Evolutionary conservation across 2,888 invertebrate genomes (phyloP).

Genomic region (Stegana nigrithorax): DNA sequence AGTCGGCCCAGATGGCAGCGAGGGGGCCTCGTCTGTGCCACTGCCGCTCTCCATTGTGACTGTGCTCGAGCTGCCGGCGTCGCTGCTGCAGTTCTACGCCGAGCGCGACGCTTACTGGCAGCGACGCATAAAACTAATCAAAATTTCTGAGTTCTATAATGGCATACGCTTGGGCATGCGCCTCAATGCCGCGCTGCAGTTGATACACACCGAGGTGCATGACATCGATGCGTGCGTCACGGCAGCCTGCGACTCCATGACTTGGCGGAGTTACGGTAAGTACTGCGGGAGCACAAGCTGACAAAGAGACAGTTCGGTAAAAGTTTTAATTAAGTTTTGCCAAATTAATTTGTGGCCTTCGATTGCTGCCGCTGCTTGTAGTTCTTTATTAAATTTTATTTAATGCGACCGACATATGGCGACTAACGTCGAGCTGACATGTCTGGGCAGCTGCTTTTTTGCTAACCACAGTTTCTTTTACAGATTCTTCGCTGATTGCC

Average conservation of each 20-base stretch:
- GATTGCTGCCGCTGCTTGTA: too few relatives aligned
- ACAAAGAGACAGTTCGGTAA: neutral
- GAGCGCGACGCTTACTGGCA: slow-evolving; percentile 59
- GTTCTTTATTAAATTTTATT: too few relatives aligned
- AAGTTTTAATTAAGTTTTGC: slow-evolving; percentile 9
- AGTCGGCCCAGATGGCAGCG: neutral
- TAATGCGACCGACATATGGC: too few relatives aligned
- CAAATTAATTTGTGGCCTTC: slow-evolving; percentile 1
- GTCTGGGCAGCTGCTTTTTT: too few relatives aligned
- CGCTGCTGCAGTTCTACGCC: slow-evolving; percentile 51
- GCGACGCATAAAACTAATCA: slow-evolving; percentile 69
- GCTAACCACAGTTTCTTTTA: neutral
- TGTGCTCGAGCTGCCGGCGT: slow-evolving; percentile 42
- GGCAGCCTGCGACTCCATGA: slow-evolving; percentile 76
- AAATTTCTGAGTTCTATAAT: slow-evolving; percentile 84
- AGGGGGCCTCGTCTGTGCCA: neutral
- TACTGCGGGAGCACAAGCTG: slow-evolving; percentile 12
- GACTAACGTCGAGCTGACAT: too few relatives aligned
- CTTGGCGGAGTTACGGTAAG: slow-evolving; percentile 86
- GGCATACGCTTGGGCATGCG: slow-evolving; percentile 71
- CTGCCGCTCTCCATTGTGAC: slow-evolving; percentile 4
- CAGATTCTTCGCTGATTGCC: slow-evolving; percentile 51
- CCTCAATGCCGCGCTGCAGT: slow-evolving; percentile 77
- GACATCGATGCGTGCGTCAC: slow-evolving; percentile 79
- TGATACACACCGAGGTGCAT: slow-evolving; percentile 81